Evolutionary conservation across 2,888 invertebrate genomes (phyloP), one percentile per base, ranked within the genome.

Genomic region (Caenorhabditis sp.): DNA sequence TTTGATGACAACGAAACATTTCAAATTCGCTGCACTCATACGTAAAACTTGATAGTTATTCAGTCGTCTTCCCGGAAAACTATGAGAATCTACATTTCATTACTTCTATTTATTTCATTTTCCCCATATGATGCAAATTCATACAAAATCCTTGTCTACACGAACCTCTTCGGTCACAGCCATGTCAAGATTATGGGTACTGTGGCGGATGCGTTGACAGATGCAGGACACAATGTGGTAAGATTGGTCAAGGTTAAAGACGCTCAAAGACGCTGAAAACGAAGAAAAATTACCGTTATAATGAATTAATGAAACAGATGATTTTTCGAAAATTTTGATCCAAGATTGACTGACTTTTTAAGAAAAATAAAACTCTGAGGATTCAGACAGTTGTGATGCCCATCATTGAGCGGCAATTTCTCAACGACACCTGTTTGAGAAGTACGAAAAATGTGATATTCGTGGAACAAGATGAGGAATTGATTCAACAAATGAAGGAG

Each of bases 201-300:
- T 4, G 66, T 86, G 3, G 82, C 86, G n/a, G 86, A 86, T 56
- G 64, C 72, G 1, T 44, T 86, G 12, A 80, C 84, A 14, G 84
- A 86, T 54, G 80, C 75, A 8, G 86, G 86, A 22, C 79, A 82
- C 31, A 76, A 86, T 70, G 84, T 86, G 82, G 86, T 86, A 4
- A 56, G 80, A 66, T 28, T 5, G 12, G n/a, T n/a, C n/a, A n/a
- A n/a, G n/a, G n/a, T n/a, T n/a, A n/a, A n/a, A n/a, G n/a, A n/a
- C n/a, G n/a, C n/a, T n/a, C n/a, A n/a, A n/a, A n/a, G n/a, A n/a
- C n/a, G n/a, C n/a, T n/a, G n/a, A n/a, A n/a, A n/a, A n/a, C n/a
- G 22, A 10, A 22, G 1, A 54, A 24, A 5, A 5, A 4, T 6
- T 22, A 0, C n/a, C n/a, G 24, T 54, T 70, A 44, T 5, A 31